phyloP scores from a whole-genome alignment of 2,797 vertebrate genomes.

The Tenualosa ilisha region DNA sequence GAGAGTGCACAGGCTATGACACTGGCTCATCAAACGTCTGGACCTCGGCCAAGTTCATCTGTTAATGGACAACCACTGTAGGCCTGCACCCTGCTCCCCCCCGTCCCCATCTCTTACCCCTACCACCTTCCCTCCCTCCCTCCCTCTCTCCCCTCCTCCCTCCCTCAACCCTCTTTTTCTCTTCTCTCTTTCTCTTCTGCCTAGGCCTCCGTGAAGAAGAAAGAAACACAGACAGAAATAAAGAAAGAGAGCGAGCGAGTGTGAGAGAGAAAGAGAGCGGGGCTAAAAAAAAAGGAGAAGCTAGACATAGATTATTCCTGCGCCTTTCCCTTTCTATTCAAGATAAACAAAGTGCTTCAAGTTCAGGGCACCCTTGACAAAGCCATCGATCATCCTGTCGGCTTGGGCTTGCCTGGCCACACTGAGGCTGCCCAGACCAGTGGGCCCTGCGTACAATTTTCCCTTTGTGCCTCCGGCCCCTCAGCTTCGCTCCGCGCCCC shows the following conservation, averaged over 20 bases:
- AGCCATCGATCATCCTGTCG: constrained; percentile 83
- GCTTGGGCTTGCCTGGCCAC: constrained; percentile 70
- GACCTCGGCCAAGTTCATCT: constrained; percentile 95
- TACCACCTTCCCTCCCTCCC: constrained; percentile 46
- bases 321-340: constrained; percentile 86
- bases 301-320: constrained; percentile 90
- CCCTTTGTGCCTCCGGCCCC: constrained; percentile 59
- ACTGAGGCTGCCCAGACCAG: constrained; percentile 72
- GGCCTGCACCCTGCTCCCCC: constrained; percentile 51
- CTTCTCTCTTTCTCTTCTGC: constrained; percentile 67
- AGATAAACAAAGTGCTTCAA: constrained; percentile 99
- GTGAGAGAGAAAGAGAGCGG: constrained; percentile 25
- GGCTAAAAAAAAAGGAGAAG: constrained; percentile 55
- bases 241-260: not conserved
- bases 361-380: constrained; percentile 95
- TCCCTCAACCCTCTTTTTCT: constrained; percentile 13
- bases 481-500: constrained; percentile 64
- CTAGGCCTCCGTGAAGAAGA: constrained; percentile 64
- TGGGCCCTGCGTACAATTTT: constrained; percentile 69
- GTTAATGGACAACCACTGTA: constrained; percentile 91
- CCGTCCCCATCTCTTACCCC: constrained; percentile 46
- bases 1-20: constrained; percentile 77
- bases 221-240: constrained; percentile 22
- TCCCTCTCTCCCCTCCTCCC: constrained; percentile 56
- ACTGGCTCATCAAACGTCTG: constrained; percentile 90